phyloP scores from a whole-genome alignment of 2,113 vertebrate genomes.

The Carettochelys insculpta region DNA sequence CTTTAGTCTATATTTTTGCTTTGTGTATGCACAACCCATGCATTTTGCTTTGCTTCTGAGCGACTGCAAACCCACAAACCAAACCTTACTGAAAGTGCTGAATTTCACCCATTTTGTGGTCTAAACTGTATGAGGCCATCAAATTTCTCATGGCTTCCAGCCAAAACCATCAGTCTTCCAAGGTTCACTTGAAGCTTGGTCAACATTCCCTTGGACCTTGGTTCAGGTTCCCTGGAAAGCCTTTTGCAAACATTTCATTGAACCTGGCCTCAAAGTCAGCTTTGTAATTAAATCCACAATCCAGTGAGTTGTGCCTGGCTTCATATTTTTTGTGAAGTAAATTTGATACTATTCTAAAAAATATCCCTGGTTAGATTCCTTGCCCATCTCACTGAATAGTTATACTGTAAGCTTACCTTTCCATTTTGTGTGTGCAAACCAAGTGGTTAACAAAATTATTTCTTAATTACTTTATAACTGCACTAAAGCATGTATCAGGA shows the following conservation, averaged over 20 bases:
- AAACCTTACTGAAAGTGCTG: neutral
- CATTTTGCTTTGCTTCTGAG: neutral
- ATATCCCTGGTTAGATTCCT: neutral
- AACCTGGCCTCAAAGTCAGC: neutral
- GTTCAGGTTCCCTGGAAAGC: neutral
- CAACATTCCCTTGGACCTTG: neutral
- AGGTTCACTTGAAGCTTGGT: neutral
- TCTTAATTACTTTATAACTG: neutral
- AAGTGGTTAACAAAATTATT: neutral
- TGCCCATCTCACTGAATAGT: neutral
- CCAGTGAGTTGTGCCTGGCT: neutral
- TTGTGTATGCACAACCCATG: neutral
- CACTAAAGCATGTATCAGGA: neutral
- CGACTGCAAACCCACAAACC: neutral
- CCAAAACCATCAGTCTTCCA: neutral
- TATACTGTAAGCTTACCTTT: neutral
- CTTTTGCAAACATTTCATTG: neutral
- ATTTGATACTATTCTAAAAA: neutral
- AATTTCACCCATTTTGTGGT: slow-evolving; percentile 14
- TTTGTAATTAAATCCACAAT: neutral
- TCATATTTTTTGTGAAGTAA: neutral
- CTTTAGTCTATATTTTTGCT: neutral
- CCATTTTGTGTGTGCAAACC: neutral
- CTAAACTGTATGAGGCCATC: neutral
- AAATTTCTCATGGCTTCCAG: slow-evolving; percentile 14